These are phyloP conservation scores for Coelogynopora nodosa DNA, from an alignment of 2,888 invertebrate species.

Conservation along the genomic window DNA sequence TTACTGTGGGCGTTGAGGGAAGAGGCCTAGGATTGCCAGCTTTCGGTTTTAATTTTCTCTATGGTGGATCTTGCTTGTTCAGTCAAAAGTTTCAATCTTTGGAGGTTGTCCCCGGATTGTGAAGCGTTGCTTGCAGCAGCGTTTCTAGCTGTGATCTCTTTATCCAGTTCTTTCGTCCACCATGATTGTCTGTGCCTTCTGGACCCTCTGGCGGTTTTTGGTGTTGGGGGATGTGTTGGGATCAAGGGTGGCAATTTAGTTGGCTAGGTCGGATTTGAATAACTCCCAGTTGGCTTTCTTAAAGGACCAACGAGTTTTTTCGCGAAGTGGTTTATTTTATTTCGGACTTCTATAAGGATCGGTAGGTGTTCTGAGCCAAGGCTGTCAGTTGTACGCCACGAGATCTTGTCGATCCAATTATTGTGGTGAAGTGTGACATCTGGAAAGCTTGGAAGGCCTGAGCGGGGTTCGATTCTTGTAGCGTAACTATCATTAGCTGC, in stretches of 20 bases:
- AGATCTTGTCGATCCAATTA: neutral
- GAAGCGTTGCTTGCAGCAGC: neutral
- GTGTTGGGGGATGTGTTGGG: no score
- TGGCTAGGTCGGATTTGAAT: neutral
- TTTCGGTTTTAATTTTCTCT: neutral
- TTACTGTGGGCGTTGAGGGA: neutral
- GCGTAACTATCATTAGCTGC: neutral
- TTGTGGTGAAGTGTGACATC: conserved; percentile 1
- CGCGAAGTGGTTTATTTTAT: no score
- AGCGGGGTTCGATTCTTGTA: neutral
- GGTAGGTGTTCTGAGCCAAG: neutral
- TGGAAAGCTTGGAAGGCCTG: neutral
- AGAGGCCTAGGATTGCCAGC: conserved; percentile 3
- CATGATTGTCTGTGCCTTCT: neutral
- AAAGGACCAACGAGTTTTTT: no score
- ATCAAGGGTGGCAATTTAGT: no score
- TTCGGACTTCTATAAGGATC: no score
- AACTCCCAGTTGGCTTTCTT: neutral
- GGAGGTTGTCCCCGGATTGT: neutral
- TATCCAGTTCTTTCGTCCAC: neutral
- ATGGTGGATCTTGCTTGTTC: conserved; percentile 10
- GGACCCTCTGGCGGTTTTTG: no score
- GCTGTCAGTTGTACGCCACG: neutral
- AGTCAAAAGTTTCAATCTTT: neutral
- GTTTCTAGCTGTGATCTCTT: neutral